Evolutionary conservation across 2,797 vertebrate genomes (phyloP), one percentile per base, ranked within the genome.

Genomic region (Leptodactylus fallax): DNA sequence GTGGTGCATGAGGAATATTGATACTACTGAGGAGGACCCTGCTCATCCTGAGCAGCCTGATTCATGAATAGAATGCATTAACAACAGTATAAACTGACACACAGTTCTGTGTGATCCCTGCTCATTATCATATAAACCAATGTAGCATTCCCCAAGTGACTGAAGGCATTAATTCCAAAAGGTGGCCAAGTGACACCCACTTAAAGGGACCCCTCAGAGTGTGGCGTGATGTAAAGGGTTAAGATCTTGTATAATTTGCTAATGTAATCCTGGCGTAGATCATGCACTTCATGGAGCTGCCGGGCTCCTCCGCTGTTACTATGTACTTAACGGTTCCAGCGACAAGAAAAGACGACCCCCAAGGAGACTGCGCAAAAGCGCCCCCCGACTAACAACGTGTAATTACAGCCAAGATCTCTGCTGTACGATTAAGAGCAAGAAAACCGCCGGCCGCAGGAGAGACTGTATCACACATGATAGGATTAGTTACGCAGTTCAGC

Each of bases 191-290:
- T 36, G 36, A 36, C 36, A 1, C 17, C 16, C 58, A 19, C 58
- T 60, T 60, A 60, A 60, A 60, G n/a, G 61, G n/a, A 23, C 10
- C 61, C 61, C 10, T 8, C 55, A 58, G 23, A 65, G 23, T 63
- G 67, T 53, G 45, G 19, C 1, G 21, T 27, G 63, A 16, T 47
- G 23, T 12, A 1, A 45, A 65, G 61, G 61, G 61, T 65, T 65
- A 65, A 65, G 21, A 61, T 76, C 27, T 77, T 47, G 49, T 77
- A 21, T 61, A 63, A 77, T 71, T 60, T 49, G 69, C 69, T 74
- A 84, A 77, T 63, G 83, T 63, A 49, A 85, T 47, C n/a, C 71
- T 23, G 58, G 27, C 16, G 56, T 9, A 60, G 82, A 77, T 77
- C 51, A 77, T 51, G 36, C 27, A 6, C 13, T 3, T 5, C 2